phyloP scores from a whole-genome alignment of 2,797 vertebrate species.

The Cyprinella venusta region DNA sequence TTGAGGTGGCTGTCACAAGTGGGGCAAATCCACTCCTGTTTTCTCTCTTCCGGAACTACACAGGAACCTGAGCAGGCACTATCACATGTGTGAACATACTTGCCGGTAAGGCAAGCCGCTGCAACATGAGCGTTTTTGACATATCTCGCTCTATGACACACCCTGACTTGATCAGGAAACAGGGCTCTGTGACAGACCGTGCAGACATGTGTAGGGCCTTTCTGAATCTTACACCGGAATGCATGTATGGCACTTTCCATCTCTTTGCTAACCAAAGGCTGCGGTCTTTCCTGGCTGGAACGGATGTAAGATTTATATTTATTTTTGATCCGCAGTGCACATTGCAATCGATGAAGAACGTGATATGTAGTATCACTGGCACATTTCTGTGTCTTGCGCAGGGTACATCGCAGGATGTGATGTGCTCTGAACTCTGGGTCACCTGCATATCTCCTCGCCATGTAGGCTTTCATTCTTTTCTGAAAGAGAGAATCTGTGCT shows the following conservation, averaged over 20 bases:
- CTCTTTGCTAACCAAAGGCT: not conserved
- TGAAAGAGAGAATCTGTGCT: no score
- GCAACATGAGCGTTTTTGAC: not conserved
- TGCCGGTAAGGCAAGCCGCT: constrained; percentile 15
- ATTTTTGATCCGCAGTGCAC: not conserved
- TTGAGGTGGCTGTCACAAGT: constrained; percentile 16
- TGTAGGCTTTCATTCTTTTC: no score
- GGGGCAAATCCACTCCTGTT: not conserved
- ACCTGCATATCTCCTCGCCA: no score
- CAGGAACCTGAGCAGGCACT: not conserved
- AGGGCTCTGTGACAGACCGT: constrained; percentile 38
- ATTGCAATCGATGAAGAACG: not conserved
- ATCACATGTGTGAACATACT: not conserved
- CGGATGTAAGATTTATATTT: not conserved
- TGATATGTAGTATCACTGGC: no score
- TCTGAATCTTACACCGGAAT: not conserved
- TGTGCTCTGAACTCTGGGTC: no score
- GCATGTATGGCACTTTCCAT: not conserved
- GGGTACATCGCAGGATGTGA: no score
- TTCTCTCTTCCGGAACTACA: not conserved
- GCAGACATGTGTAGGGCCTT: not conserved
- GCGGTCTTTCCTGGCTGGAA: not conserved
- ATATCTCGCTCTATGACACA: not conserved
- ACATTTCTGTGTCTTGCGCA: no score
- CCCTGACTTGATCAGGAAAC: constrained; percentile 32